Percentiles rank a stretch among this genome's conserved stretches.
These are phyloP conservation scores for Copidosoma floridanum DNA, from an alignment of 1,140 invertebrate genomes.

Conservation along the genomic window DNA sequence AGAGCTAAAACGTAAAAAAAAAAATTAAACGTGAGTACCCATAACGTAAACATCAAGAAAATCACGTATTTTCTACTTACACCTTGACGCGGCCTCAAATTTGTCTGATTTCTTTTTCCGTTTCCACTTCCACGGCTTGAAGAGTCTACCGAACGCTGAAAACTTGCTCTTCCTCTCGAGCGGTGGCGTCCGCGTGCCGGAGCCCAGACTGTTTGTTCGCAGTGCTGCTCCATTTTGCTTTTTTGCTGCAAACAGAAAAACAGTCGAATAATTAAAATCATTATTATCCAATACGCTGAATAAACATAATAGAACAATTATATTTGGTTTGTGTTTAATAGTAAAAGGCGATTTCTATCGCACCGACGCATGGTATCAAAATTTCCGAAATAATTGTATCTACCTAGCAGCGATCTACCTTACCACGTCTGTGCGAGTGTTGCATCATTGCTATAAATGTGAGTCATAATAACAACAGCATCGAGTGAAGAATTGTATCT, in stretches of 20 bases:
- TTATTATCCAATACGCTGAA: not conserved
- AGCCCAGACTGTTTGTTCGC: constrained; percentile 81
- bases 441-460: too few species aligned
- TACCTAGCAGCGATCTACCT: too few species aligned
- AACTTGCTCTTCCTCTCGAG: constrained; percentile 89
- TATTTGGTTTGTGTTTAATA: not conserved
- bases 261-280: too few species aligned
- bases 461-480: too few species aligned
- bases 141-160: constrained; percentile 87
- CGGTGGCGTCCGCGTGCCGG: constrained; percentile 73
- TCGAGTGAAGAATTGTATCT: too few species aligned
- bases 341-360: not conserved
- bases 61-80: too few species aligned
- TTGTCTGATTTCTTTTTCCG: constrained; percentile 98
- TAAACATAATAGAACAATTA: not conserved
- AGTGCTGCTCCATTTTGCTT: constrained; percentile 89
- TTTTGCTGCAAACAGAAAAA: constrained; percentile 75
- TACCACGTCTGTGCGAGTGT: too few species aligned
- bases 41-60: too few species aligned
- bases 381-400: too few species aligned
- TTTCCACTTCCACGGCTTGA: constrained; percentile 99
- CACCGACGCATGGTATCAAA: constrained; percentile 1
- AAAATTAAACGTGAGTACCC: constrained; percentile 1
- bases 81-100: constrained; percentile 92
- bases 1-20: constrained; percentile 79